phyloP scores from a whole-genome alignment of 2,113 vertebrate species.

The Solenodon paradoxus region DNA sequence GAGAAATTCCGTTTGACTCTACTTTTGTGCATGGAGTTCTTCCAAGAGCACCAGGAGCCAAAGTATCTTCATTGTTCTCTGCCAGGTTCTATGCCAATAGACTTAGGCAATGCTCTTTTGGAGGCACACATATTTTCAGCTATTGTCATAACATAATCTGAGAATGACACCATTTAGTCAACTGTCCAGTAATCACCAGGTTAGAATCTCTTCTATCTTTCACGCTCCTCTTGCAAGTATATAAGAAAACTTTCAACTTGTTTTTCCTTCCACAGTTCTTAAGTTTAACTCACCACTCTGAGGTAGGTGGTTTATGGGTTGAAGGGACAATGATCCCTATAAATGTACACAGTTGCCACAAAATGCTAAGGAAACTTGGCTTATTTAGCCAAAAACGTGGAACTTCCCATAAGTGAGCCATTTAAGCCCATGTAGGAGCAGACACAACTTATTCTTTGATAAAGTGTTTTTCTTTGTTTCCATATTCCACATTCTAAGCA shows the following conservation, averaged over 20 bases:
- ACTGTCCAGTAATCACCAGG: neutral
- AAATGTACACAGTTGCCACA: neutral
- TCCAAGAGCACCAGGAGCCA: neutral
- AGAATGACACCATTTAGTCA: neutral
- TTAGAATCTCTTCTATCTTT: neutral
- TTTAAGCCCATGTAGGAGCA: neutral
- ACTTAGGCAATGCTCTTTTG: neutral
- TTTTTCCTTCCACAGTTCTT: neutral
- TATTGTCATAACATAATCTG: neutral
- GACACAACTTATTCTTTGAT: neutral
- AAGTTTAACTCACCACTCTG: neutral
- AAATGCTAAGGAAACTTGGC: neutral
- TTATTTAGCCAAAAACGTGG: neutral
- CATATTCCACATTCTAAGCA: neutral
- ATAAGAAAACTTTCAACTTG: neutral
- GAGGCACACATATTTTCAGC: neutral
- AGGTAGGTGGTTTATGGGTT: neutral
- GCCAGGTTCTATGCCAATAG: neutral
- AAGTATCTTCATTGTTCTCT: neutral
- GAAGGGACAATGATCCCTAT: neutral
- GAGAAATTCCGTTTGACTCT: neutral
- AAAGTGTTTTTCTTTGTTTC: neutral
- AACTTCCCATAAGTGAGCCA: neutral
- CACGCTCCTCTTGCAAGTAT: neutral
- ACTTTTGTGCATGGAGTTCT: neutral